These are phyloP conservation scores for Trichopria drosophilae DNA, from an alignment of 2,888 invertebrate species.

Conservation along the genomic window DNA sequence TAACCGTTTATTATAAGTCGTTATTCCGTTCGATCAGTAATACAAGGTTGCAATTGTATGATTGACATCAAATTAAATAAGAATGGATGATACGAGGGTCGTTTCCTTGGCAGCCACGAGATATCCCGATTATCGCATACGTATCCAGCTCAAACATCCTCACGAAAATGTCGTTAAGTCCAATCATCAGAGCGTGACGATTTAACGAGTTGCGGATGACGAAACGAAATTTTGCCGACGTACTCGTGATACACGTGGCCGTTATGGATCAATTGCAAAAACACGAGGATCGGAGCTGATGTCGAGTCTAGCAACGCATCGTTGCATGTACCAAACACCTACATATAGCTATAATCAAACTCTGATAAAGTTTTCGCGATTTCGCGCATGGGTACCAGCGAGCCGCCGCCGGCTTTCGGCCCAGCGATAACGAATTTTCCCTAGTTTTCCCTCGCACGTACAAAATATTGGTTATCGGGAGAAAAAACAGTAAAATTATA, in stretches of 20 bases:
- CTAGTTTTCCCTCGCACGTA: too few relatives aligned
- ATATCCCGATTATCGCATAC: neutral
- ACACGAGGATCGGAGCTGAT: neutral
- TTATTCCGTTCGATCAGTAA: conserved; percentile 9
- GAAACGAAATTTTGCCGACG: neutral
- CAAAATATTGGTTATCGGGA: too few relatives aligned
- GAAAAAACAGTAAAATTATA: too few relatives aligned
- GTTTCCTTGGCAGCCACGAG: conserved; percentile 1
- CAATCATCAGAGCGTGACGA: conserved; percentile 13
- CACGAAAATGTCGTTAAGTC: conserved; percentile 10
- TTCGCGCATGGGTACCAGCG: too few relatives aligned
- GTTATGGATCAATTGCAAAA: neutral
- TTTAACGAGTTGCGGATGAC: conserved; percentile 7
- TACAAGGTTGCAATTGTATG: conserved; percentile 10
- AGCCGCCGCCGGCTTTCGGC: too few relatives aligned
- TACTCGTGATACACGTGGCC: neutral
- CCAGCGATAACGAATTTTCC: too few relatives aligned
- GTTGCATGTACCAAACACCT: too few relatives aligned
- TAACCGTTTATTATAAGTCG: conserved; percentile 5
- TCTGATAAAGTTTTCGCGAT: too few relatives aligned
- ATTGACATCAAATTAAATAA: conserved; percentile 8
- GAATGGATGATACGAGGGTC: conserved; percentile 15
- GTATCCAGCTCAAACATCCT: neutral
- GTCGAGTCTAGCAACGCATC: neutral
- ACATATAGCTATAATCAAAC: too few relatives aligned